Evolutionary conservation across 2,113 vertebrate species (phyloP), one percentile per base, ranked within the genome.

Genomic region (Crocuta crocuta): DNA sequence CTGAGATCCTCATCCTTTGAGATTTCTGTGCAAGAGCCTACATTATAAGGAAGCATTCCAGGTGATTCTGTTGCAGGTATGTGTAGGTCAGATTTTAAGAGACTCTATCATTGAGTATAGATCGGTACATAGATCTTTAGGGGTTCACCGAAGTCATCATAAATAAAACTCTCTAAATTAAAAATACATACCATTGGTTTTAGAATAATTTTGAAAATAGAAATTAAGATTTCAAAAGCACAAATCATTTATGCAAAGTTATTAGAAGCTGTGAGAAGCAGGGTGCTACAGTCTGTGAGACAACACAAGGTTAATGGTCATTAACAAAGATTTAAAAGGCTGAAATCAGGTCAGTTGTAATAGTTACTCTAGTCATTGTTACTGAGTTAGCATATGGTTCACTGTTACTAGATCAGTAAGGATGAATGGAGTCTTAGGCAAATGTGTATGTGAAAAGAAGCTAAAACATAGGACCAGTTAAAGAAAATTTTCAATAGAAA

Each of bases 141-240:
- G 33, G 12, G 90, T 87, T 83, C 24, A 80, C 23, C 50, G 65
- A 83, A 82, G 48, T 35, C 81, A 83, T 94, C 94, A 31, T 80
- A 90, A 90, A 48, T 50, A 84, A 86, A 92, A 61, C 17, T 63
- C 17, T 70, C 48, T 63, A 94, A 92, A 80, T 93, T n/a, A 66
- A 90, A 83, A 91, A 53, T 39, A 39, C n/a, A 35, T 39, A 50
- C 12, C 12, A 48, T 70, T 87, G 74, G 15, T 71, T 73, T 73
- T 16, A 93, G 68, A 96, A 80, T 74, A 88, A 79, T 86, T 74
- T 84, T 92, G 63, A 94, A 90, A 94, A 79, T 61, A 78, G 68
- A 94, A 94, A 89, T 55, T 48, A 70, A 84, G 58, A 78, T 95
- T 91, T 97, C 50, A 81, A 94, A 90, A 89, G 61, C 35, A 35